Evolutionary conservation across 2,888 invertebrate species (phyloP).

Genomic region (Hypolimnas misippus): DNA sequence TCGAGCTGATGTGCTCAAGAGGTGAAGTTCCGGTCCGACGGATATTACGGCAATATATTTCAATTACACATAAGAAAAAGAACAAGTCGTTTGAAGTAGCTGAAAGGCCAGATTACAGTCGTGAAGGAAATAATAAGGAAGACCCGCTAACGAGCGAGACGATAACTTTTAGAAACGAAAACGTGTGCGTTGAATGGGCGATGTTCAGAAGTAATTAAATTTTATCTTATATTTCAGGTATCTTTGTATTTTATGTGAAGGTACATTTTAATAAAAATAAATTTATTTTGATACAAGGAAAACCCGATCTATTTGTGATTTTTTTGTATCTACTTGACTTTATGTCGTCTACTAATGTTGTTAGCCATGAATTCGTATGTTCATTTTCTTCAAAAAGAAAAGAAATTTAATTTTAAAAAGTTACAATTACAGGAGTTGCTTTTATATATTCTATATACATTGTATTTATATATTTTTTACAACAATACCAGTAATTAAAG

Average conservation of each 20-base stretch:
- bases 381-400: no score
- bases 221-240: constrained; percentile 23
- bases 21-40: constrained; percentile 76
- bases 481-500: no score
- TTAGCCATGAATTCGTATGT: no score
- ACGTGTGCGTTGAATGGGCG: constrained; percentile 53
- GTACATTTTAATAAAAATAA: no score
- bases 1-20: constrained; percentile 79
- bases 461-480: no score
- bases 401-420: no score
- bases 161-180: constrained; percentile 72
- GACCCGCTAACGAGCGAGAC: constrained; percentile 74
- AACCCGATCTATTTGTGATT: no score
- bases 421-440: no score
- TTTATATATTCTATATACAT: no score
- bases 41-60: constrained; percentile 84
- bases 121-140: constrained; percentile 78
- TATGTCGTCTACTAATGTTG: no score
- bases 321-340: no score
- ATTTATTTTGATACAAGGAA: no score
- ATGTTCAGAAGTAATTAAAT: constrained; percentile 31
- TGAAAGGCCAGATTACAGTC: constrained; percentile 81
- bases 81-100: constrained; percentile 83
- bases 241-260: not conserved
- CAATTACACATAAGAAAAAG: constrained; percentile 84